Conservation (phyloP, 2,113 vertebrate species). For the Austrofundulus limnaeus region DNA sequence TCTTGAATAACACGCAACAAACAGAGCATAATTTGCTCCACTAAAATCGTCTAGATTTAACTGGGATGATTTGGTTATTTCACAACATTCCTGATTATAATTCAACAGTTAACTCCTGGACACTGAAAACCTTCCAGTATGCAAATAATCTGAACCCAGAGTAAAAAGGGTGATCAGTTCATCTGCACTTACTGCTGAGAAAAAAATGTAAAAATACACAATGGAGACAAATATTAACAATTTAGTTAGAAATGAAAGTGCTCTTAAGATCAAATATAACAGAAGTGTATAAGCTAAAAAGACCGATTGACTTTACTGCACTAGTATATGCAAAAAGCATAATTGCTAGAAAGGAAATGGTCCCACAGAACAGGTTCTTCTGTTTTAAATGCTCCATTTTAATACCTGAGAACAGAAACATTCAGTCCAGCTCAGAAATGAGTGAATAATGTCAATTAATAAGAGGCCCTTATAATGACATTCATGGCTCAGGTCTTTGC, state of each 20-base stretch:
- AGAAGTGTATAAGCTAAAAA: slow-evolving; percentile 40
- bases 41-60: neutral
- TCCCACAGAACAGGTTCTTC: slow-evolving; percentile 10
- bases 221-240: slow-evolving; percentile 39
- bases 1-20: neutral
- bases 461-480: slow-evolving; percentile 48
- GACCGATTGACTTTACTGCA: slow-evolving; percentile 42
- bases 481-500: slow-evolving; percentile 22
- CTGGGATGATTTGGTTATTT: neutral
- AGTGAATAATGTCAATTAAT: slow-evolving; percentile 55
- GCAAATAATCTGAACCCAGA: neutral
- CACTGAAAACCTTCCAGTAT: neutral
- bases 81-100: neutral
- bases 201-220: slow-evolving; percentile 18
- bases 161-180: slow-evolving; percentile 6
- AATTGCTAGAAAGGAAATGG: slow-evolving; percentile 38
- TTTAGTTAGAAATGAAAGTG: slow-evolving; percentile 38
- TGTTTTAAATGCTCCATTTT: slow-evolving; percentile 4
- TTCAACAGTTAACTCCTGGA: neutral
- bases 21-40: neutral
- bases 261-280: slow-evolving; percentile 39
- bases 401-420: slow-evolving; percentile 26
- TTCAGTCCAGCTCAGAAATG: slow-evolving; percentile 40
- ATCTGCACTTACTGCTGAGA: slow-evolving; percentile 20
- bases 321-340: slow-evolving; percentile 15